Evolutionary conservation across 2,888 invertebrate genomes (phyloP), one percentile per base, ranked within the genome.

Genomic region (Cartodere bifasciata): DNA sequence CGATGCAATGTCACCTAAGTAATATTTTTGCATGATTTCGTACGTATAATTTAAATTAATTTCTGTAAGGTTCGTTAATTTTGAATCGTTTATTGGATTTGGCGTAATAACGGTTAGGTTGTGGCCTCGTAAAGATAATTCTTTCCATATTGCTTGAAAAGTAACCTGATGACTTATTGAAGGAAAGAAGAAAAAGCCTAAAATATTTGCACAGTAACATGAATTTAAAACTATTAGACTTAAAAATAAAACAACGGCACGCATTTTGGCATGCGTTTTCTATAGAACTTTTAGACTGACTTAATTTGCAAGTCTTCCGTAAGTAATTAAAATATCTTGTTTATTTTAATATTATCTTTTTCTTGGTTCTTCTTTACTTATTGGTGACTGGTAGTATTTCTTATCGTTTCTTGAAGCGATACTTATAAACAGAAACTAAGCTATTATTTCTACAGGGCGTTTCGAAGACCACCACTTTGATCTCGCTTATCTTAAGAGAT

Each of bases 91-190:
- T 11, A 46, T 13, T 4, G 47, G 46, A 16, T 45, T 24, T 2
- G 51, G 44, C 4, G 50, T 44, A 4, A 52, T 32, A 4, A 47
- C 32, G 4, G 50, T 48, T 3, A 52, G 34, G 28, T 50, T 35
- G 33, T 53, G 53, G 21, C 50, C 50, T 20, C 46, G 23, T 17
- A 30, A 21, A 2, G 41, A 36, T 32, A 47, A 31, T 11, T 36
- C 35, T 22, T 31, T 28, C 12, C 23, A 31, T 15, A 43, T 36
- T 22, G 35, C 17, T 23, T 31, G 26, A 17, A 29, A 42, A 2
- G 36, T 38, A 7, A 34, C 17, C 12, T 43, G 43, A 16, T 43
- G 43, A 23, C 39, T 38, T 4, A 33, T 25, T 2, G 42, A 41
- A 2, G 43, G 42, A 14, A 31, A 24, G 9, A 31, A 11, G 11